Base-by-base conservation (phyloP, 2,888 invertebrate species). In the Orthosia gracilis region DNA sequence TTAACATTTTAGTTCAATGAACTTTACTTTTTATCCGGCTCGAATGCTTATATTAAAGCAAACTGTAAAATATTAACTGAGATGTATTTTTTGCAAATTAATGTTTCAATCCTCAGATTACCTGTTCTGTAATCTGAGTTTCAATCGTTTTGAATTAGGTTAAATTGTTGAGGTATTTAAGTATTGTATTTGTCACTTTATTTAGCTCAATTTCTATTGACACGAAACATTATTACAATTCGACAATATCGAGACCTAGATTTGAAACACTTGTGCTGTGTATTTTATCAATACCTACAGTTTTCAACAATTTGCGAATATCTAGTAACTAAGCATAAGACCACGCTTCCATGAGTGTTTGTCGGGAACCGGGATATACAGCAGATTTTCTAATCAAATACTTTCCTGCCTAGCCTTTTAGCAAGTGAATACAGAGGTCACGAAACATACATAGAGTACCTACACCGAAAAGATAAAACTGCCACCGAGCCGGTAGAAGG, bases 1-100 rank as follows among this genome's bases (percentile, higher is more conserved):
- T 21, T 49, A 40, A 12, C 12, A 50, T 31, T 45, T 1, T 15
- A 57, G 62, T 52, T 31, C 50, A 65, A 17, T 66, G 45, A 55
- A 61, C 55, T 65, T 61, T 55, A 15, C 3, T 55, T 64, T 63
- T 62, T 71, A 45, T 78, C 21, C 26, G 40, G 15, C 3, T 50
- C 21, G 40, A 68, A 11, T 13, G n/a, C 2, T 26, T 4, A 31
- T 31, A 52, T 5, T 23, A 15, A 17, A 23, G 4, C 12, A 63
- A 31, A 54, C 45, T 62, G 45, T 49, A 31, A 40, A 40, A 40
- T 40, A 18, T 31, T 18, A 72, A 59, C n/a, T 21, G 23, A 26
- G 50, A 72, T 18, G 17, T 3, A 11, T 26, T 26, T 26, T 26
- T 47, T 49, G 21, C 21, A 21, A 61, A 45, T 12, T 5, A 45